Evolutionary conservation across 2,888 invertebrate species (phyloP).

Genomic region (Dryadula phaetusa): DNA sequence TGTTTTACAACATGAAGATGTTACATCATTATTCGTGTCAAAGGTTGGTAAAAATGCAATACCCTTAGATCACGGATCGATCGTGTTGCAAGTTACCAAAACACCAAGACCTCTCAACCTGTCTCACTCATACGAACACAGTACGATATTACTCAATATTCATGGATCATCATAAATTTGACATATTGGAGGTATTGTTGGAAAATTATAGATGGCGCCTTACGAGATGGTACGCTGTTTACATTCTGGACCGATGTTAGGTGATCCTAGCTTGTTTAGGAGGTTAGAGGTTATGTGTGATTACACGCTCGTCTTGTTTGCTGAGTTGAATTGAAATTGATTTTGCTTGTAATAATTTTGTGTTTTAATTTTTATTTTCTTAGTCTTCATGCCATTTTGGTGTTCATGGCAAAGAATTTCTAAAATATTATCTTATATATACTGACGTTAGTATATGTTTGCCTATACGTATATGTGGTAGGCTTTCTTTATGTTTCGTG

Average conservation of each 20-base stretch:
- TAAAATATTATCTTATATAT: too few species aligned
- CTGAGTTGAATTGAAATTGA: slow-evolving; percentile 69
- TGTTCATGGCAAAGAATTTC: too few species aligned
- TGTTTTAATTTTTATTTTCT: slow-evolving; percentile 31
- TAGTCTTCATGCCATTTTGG: neutral
- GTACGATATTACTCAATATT: slow-evolving; percentile 31
- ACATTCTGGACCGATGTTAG: slow-evolving; percentile 78
- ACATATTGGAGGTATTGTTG: slow-evolving; percentile 73
- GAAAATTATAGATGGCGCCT: slow-evolving; percentile 84
- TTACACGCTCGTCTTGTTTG: slow-evolving; percentile 75
- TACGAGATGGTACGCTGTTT: slow-evolving; percentile 79
- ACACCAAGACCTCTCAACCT: slow-evolving; percentile 46
- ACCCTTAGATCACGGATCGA: slow-evolving; percentile 77
- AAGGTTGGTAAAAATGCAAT: slow-evolving; percentile 85
- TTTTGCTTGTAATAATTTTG: slow-evolving; percentile 53
- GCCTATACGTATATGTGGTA: too few species aligned
- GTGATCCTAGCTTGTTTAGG: slow-evolving; percentile 70
- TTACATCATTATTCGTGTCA: slow-evolving; percentile 82
- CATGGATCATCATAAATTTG: slow-evolving; percentile 58
- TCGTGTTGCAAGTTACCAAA: slow-evolving; percentile 68
- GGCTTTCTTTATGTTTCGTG: too few species aligned
- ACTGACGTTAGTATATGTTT: too few species aligned
- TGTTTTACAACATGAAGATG: slow-evolving; percentile 80
- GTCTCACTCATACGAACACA: slow-evolving; percentile 37
- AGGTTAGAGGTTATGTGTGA: slow-evolving; percentile 76